Conservation (phyloP, 2,113 vertebrate species). For the Siphamia tubifer region DNA sequence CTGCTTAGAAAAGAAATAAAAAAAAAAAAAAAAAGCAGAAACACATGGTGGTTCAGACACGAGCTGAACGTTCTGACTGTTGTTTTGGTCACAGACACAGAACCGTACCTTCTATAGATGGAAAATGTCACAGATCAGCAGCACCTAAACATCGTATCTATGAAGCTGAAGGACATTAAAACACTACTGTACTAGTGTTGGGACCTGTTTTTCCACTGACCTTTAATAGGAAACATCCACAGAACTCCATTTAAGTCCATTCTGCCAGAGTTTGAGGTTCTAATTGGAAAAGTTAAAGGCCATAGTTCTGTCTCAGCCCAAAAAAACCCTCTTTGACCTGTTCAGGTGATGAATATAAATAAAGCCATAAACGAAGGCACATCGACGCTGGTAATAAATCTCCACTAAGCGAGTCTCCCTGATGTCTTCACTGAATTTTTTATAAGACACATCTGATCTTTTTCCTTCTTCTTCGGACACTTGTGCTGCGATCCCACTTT, state of each 20-base stretch:
- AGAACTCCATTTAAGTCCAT: neutral
- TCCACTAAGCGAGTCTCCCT: conserved; percentile 35
- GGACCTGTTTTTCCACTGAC: neutral
- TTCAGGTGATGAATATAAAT: conserved; percentile 62
- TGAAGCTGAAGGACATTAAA: neutral
- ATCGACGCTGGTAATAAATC: conserved; percentile 65
- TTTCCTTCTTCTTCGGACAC: conserved; percentile 9
- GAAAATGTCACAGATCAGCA: neutral
- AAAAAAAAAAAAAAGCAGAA: too few species aligned
- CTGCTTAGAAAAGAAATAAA: neutral
- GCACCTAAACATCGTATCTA: neutral
- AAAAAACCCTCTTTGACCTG: conserved; percentile 30
- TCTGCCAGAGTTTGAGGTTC: conserved; percentile 13
- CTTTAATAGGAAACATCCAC: conserved; percentile 13
- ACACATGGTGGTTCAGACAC: too few species aligned
- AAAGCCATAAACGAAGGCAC: conserved; percentile 61
- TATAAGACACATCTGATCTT: conserved; percentile 41
- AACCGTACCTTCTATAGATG: neutral
- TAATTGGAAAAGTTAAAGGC: conserved; percentile 39
- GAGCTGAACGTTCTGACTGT: neutral
- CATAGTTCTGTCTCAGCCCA: conserved; percentile 29
- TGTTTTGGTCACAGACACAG: neutral
- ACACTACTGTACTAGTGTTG: neutral
- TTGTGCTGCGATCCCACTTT: conserved; percentile 15
- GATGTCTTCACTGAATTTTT: conserved; percentile 69